phyloP scores from a whole-genome alignment of 1,140 invertebrate species.

The Zaprionus gabonicus region DNA sequence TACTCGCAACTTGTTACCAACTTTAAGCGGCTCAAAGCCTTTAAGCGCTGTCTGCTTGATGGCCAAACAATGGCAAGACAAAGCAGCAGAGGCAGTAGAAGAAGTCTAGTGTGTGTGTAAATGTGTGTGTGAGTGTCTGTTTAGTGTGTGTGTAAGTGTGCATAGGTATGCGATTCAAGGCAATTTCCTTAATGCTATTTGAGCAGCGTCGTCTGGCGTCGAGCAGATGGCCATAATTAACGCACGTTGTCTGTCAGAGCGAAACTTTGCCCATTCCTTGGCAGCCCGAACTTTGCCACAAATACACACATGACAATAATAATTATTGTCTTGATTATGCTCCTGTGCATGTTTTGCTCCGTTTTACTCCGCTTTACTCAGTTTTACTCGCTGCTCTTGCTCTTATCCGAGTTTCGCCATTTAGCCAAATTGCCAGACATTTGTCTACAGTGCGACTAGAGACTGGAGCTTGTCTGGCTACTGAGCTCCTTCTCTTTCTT shows the following conservation, averaged over 20 bases:
- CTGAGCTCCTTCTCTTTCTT: not conserved
- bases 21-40: slow-evolving; percentile 62
- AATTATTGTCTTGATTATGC: slow-evolving; percentile 83
- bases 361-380: slow-evolving; percentile 68
- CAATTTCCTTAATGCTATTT: slow-evolving; percentile 81
- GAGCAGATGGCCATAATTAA: slow-evolving; percentile 78
- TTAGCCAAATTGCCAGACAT: slow-evolving; percentile 83
- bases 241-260: slow-evolving; percentile 66
- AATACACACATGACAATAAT: slow-evolving; percentile 83
- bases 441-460: slow-evolving; percentile 57
- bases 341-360: slow-evolving; percentile 77
- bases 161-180: slow-evolving; percentile 71
- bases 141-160: slow-evolving; percentile 43
- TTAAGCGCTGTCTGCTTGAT: slow-evolving; percentile 67
- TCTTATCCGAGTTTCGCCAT: slow-evolving; percentile 74
- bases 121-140: not conserved
- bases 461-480: not conserved
- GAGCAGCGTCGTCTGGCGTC: slow-evolving; percentile 51
- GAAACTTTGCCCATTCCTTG: slow-evolving; percentile 12
- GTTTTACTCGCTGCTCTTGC: slow-evolving; percentile 53
- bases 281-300: slow-evolving; percentile 46
- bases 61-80: slow-evolving; percentile 44
- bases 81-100: slow-evolving; percentile 7
- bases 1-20: slow-evolving; percentile 24
- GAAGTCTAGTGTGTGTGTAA: not conserved